Evolutionary conservation across 2,888 invertebrate species (phyloP).

Genomic region (Nomada fabriciana): DNA sequence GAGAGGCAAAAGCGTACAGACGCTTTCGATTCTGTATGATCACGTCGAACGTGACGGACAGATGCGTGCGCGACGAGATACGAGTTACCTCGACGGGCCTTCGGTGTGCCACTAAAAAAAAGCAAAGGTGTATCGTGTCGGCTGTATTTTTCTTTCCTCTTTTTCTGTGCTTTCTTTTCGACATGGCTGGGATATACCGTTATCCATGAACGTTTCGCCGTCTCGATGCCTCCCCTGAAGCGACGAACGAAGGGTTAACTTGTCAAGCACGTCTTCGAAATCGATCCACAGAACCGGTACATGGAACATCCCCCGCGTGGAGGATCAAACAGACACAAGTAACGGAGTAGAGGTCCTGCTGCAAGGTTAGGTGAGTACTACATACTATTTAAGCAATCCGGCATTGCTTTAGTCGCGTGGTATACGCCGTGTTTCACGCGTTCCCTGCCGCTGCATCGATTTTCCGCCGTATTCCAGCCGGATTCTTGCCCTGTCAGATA

Average conservation of each 20-base stretch:
- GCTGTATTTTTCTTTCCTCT: constrained; percentile 25
- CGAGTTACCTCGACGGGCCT: constrained; percentile 20
- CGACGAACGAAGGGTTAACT: constrained; percentile 26
- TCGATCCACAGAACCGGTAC: constrained; percentile 32
- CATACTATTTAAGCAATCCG: constrained; percentile 13
- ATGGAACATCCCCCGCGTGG: constrained; percentile 46
- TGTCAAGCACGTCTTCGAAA: constrained; percentile 8
- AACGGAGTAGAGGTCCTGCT: constrained; percentile 45
- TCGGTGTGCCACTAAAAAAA: constrained; percentile 22
- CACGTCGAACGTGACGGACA: constrained; percentile 17
- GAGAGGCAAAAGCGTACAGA: constrained; percentile 40
- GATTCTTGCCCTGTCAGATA: constrained; percentile 23
- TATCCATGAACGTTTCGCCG: constrained; percentile 55
- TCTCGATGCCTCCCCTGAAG: constrained; percentile 36
- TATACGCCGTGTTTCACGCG: constrained; percentile 17
- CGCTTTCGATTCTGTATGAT: constrained; percentile 33
- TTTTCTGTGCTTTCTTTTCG: constrained; percentile 34
- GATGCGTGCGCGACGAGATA: constrained; percentile 33
- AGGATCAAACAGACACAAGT: constrained; percentile 30
- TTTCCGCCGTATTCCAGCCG: constrained; percentile 37
- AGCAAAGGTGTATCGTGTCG: constrained; percentile 13
- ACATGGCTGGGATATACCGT: constrained; percentile 67
- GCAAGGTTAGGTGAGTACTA: constrained; percentile 69
- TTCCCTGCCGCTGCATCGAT: constrained; percentile 45
- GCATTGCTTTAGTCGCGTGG: constrained; percentile 24